Percentiles rank a stretch among this genome's conserved stretches.
Evolutionary conservation across 1,140 invertebrate genomes (phyloP).

Genomic region (Drosophila ficusphila): DNA sequence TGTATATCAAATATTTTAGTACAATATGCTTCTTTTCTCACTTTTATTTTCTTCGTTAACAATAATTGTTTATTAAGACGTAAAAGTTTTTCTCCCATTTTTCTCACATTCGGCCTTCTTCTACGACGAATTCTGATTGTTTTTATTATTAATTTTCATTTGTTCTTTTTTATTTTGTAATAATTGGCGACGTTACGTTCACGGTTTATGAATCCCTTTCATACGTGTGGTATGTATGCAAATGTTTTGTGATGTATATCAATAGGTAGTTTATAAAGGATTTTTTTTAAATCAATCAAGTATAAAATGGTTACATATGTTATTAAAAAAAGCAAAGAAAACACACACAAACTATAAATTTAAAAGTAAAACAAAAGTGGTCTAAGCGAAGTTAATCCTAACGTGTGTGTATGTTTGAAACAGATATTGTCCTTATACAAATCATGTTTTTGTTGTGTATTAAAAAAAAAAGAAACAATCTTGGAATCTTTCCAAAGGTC

Average conservation of each 20-base stretch:
- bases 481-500: constrained; percentile 25
- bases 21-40: constrained; percentile 73
- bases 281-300: constrained; percentile 28
- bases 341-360: constrained; percentile 78
- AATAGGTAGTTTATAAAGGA: constrained; percentile 44
- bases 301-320: constrained; percentile 59
- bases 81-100: constrained; percentile 66
- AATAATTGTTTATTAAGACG: constrained; percentile 79
- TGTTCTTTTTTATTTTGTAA: constrained; percentile 54
- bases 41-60: constrained; percentile 73
- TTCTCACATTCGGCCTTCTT: constrained; percentile 31
- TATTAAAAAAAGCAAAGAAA: constrained; percentile 43
- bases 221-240: constrained; percentile 48
- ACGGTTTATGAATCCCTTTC: constrained; percentile 61
- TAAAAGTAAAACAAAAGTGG: constrained; percentile 37
- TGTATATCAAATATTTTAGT: constrained; percentile 83
- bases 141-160: constrained; percentile 43
- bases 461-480: constrained; percentile 22
- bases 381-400: constrained; percentile 37
- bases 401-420: constrained; percentile 42
- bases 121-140: constrained; percentile 45
- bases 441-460: constrained; percentile 3
- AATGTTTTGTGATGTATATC: constrained; percentile 62
- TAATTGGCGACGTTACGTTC: constrained; percentile 80
- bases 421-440: constrained; percentile 32